Evolutionary conservation across 2,888 invertebrate species (phyloP).

Genomic region (Perithous albicinctus): DNA sequence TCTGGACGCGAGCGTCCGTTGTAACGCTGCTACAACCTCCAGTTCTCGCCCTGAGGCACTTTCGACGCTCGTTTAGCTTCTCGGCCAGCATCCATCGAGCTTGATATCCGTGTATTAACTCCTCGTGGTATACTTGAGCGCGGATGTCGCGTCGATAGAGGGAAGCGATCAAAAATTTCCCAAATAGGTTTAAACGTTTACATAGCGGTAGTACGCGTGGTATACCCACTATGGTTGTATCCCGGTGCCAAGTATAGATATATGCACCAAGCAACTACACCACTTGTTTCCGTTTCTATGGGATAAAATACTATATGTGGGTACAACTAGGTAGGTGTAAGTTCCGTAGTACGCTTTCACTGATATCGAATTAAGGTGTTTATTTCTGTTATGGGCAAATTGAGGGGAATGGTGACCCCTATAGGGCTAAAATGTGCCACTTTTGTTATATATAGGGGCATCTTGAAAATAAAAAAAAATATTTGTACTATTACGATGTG

Average conservation of each 20-base stretch:
- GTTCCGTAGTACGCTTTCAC: constrained; percentile 51
- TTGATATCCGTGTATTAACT: constrained; percentile 3
- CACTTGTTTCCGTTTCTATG: not conserved
- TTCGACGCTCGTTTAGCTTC: constrained; percentile 37
- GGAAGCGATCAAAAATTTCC: constrained; percentile 60
- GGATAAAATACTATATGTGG: too few species aligned
- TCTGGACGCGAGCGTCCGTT: constrained; percentile 51
- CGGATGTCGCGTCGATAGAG: constrained; percentile 53
- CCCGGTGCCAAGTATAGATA: not conserved
- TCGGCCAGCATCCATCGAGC: constrained; percentile 32
- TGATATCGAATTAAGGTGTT: constrained; percentile 38
- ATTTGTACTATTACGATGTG: too few species aligned
- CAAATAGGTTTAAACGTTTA: constrained; percentile 49
- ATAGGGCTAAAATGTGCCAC: too few species aligned
- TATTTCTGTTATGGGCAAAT: not conserved
- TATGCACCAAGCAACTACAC: not conserved
- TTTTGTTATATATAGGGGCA: too few species aligned
- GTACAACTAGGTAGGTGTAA: not conserved
- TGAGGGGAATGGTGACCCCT: too few species aligned
- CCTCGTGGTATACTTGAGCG: not conserved
- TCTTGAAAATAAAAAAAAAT: too few species aligned
- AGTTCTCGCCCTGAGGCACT: constrained; percentile 19
- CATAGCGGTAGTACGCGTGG: not conserved
- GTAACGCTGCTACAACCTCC: constrained; percentile 16
- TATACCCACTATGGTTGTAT: not conserved